Evolutionary conservation across 2,113 vertebrate genomes (phyloP).

Genomic region (Raja brachyura): DNA sequence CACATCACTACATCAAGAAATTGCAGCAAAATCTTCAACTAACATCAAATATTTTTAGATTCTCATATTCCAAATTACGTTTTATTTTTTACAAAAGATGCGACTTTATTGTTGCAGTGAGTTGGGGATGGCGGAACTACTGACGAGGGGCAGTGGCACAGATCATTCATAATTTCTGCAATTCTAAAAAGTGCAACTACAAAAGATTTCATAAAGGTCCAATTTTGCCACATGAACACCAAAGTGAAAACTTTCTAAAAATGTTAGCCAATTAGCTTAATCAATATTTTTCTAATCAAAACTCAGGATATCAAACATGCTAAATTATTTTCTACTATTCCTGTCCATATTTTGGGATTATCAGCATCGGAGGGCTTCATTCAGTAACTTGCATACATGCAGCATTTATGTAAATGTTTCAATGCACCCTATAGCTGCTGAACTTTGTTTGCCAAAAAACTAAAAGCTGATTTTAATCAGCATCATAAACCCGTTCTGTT

Average conservation of each 20-base stretch:
- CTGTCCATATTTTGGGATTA: background rate
- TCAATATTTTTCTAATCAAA: background rate
- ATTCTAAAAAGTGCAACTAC: constrained; percentile 6
- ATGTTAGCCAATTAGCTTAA: background rate
- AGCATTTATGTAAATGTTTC: background rate
- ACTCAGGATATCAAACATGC: background rate
- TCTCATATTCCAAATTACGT: constrained; percentile 1
- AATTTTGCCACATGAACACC: background rate
- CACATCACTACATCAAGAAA: constrained; percentile 15
- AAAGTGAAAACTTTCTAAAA: background rate
- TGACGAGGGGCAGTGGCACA: constrained; percentile 34
- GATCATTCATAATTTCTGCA: background rate
- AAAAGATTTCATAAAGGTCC: background rate
- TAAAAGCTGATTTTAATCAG: background rate
- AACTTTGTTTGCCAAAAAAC: background rate
- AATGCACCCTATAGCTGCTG: background rate
- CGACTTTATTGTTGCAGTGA: background rate
- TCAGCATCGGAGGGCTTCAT: background rate
- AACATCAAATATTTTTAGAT: background rate
- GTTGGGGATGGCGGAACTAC: background rate
- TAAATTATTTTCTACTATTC: background rate
- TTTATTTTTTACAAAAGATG: background rate
- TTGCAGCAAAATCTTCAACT: background rate
- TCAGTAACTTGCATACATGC: background rate
- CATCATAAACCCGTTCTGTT: too few species aligned